Evolutionary conservation across 2,888 invertebrate species (phyloP).

Genomic region (Allacma fusca): DNA sequence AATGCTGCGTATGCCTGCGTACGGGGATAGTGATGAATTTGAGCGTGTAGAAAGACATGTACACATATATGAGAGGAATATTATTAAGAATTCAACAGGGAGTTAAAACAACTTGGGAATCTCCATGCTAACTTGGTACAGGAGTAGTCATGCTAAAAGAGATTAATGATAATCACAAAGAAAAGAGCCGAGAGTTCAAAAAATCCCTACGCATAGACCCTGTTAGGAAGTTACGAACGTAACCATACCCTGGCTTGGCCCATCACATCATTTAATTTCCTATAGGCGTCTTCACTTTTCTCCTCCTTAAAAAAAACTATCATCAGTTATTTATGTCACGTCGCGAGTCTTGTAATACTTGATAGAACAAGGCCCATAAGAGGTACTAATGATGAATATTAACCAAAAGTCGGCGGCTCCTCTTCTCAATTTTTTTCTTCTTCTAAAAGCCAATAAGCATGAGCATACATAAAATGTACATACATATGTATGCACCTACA

Average conservation of each 20-base stretch:
- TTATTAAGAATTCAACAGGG: no score
- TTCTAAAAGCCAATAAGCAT: neutral
- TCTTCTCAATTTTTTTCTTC: neutral
- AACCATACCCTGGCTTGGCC: no score
- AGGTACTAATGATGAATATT: neutral
- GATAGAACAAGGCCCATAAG: slow-evolving; percentile 2
- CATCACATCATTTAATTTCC: slow-evolving; percentile 16
- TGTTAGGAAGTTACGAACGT: neutral
- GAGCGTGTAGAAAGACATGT: no score
- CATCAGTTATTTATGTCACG: slow-evolving; percentile 5
- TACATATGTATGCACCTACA: no score
- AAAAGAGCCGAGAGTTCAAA: slow-evolving; percentile 1
- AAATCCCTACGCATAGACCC: neutral
- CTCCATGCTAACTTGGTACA: neutral
- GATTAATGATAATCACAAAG: neutral
- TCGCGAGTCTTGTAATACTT: neutral
- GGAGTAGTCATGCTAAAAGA: neutral
- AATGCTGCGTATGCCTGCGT: no score
- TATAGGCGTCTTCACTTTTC: slow-evolving; percentile 7
- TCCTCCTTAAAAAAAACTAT: neutral
- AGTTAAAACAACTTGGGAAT: no score
- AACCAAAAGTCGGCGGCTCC: neutral
- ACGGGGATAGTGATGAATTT: no score
- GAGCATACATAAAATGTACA: neutral
- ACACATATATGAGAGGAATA: no score